Base-by-base conservation (phyloP, 2,888 invertebrate species). In the Parnassius orleans region DNA sequence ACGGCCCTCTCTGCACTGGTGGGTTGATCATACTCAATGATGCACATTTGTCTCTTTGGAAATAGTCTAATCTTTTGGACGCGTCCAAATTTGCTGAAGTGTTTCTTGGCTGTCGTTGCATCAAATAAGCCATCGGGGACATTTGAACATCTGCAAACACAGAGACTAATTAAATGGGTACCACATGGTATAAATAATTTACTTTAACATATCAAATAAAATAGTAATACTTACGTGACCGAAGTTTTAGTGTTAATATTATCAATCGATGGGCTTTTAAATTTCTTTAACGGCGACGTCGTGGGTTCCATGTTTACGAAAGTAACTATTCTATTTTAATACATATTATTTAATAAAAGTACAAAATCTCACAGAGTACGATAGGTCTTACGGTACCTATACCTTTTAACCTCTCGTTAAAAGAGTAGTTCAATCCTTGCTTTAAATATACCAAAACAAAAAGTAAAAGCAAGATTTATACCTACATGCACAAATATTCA, bases 11-110 rank as follows among this genome's bases (percentile, higher is more conserved):
- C 92, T 0, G 93, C 94, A 55, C 93, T 91, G 41, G 87, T 90
- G 57, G 93, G 92, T 47, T 87, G 93, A 50, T 93, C 92, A 85
- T 95, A 97, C 73, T 95, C 95, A 10, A 96, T 92, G 0, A 94
- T 93, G 68, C 96, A 96, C 68, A 92, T 92, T 63, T 92, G 92
- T 57, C 93, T 93, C 63, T 93, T 94, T 0, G 94, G 93, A 57
- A 93, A 93, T 58, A 95, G 84, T 47, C 93, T 92, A 57, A 96
- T 93, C 66, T 93, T 93, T 12, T 92, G 92, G 2, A 96, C 93
- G 50, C 90, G 92, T 0, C 97, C 97, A 87, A 94, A 97, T 74
- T 94, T 93, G 19, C 93, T 89, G 66, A 96, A 96, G 78, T 95
- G 94, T 62, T 93, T 90, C 70, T 94, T 94, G 0, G 95, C 94